Percentiles rank a stretch among this genome's conserved stretches.
phyloP scores from a whole-genome alignment of 2,113 vertebrate genomes.

The Nerophis ophidion region DNA sequence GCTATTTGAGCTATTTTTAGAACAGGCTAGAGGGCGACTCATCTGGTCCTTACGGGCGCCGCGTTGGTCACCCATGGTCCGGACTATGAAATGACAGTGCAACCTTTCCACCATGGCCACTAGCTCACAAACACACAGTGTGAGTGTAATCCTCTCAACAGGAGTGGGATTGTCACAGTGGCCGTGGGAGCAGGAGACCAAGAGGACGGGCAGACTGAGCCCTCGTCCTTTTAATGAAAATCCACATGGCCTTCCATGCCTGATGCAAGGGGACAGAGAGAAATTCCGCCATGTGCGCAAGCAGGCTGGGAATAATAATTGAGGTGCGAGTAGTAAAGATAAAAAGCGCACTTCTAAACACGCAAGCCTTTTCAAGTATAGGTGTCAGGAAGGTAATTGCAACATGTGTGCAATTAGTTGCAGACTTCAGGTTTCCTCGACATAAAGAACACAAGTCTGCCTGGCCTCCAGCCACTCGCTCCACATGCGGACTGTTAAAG shows the following conservation, averaged over 20 bases:
- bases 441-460: constrained; percentile 42
- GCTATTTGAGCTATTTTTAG: too few relatives aligned
- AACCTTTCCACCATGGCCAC: constrained; percentile 1
- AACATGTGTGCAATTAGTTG: constrained; percentile 48
- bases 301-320: constrained; percentile 59
- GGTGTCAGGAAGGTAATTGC: constrained; percentile 40
- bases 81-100: background rate
- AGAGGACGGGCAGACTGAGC: constrained; percentile 55
- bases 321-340: constrained; percentile 61
- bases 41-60: too few relatives aligned
- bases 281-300: constrained; percentile 56
- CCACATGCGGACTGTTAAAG: constrained; percentile 51
- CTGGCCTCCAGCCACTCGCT: constrained; percentile 30
- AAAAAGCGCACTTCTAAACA: constrained; percentile 59
- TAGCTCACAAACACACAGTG: constrained; percentile 20
- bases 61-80: too few relatives aligned
- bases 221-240: constrained; percentile 50
- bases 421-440: constrained; percentile 54
- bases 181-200: constrained; percentile 53
- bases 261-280: constrained; percentile 12
- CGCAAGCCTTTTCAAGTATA: constrained; percentile 35
- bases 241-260: constrained; percentile 26
- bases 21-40: too few relatives aligned
- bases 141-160: constrained; percentile 61
- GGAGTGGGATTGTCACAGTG: constrained; percentile 65